Base-by-base conservation (phyloP, 2,888 invertebrate species). In the Exephanes ischioxanthus region DNA sequence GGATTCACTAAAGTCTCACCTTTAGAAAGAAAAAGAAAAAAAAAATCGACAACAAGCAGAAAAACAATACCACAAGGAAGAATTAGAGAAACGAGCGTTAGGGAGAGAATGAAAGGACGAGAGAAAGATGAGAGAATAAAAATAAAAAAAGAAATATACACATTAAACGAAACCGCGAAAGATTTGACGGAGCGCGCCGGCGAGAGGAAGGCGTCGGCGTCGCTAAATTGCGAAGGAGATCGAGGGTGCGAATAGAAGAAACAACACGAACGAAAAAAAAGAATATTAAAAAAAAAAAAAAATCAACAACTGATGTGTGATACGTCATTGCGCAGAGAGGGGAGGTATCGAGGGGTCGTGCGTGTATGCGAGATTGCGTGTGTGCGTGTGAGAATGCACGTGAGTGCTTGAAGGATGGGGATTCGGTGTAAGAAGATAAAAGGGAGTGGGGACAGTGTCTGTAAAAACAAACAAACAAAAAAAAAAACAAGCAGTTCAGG, bases 101-200 rank as follows among this genome's bases (percentile, higher is more conserved):
- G 80, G 75, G 30, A 63, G 83, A 73, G 51, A 80, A 51, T 66
- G 75, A 63, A 30, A 55, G 30, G 51, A 66, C 61, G 84, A 80
- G 68, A 71, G 72, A 33, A 55, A 86, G 67, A 80, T 77, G 67
- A 78, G 68, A 78, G 83, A 82, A 84, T 85, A 76, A 87, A 88
- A 86, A 80, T 80, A 86, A 70, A 53, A 58, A 58, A 55, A 30
- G 30, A 22, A 41, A 77, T 72, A 37, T 11, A 66, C 14, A 68
- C 75, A 68, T 70, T 70, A 11, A 41, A 68, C 67, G 94, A 94
- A 88, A 94, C 94, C 94, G 90, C 94, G 94, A 88, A 94, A 94
- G 87, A 90, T 94, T 73, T 86, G 22, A 75, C 30, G 41, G 48
- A 48, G 33, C 30, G n/a, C 63, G 19, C 61, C 63, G 45, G 19